Conservation (phyloP, 2,113 vertebrate species). For the Chlamydotis undulata region DNA sequence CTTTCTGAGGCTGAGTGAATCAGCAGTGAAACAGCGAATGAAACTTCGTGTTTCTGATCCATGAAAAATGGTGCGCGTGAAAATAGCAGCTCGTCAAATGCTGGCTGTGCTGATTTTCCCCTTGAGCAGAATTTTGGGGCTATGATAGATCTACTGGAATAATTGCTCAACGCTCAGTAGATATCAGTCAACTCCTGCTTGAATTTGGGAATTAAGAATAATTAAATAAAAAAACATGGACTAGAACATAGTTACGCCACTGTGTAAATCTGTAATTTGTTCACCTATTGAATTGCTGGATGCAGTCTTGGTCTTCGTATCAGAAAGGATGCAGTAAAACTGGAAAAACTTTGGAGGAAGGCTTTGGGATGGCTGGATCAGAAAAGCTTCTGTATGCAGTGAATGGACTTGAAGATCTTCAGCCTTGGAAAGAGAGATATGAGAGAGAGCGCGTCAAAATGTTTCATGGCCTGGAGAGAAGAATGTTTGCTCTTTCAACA, state of each 20-base stretch:
- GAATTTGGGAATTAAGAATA: neutral
- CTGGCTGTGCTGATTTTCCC: neutral
- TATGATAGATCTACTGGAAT: neutral
- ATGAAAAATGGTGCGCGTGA: neutral
- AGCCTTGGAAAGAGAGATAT: neutral
- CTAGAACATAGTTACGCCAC: neutral
- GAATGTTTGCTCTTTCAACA: neutral
- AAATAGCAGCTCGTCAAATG: neutral
- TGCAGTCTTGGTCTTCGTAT: neutral
- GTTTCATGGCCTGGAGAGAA: neutral
- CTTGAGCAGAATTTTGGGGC: neutral
- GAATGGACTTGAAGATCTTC: neutral
- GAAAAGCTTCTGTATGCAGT: neutral
- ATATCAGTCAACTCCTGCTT: neutral
- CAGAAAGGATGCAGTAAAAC: neutral
- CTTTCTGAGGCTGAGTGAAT: neutral
- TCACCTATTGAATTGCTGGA: neutral
- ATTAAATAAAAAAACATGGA: neutral
- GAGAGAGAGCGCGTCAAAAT: neutral
- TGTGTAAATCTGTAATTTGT: neutral
- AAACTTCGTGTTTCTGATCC: neutral
- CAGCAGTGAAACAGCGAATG: neutral
- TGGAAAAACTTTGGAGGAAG: neutral
- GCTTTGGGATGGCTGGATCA: neutral
- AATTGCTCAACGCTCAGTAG: neutral